These are phyloP conservation scores for Sepiola atlantica DNA, from an alignment of 2,888 invertebrate genomes.

Conservation along the genomic window DNA sequence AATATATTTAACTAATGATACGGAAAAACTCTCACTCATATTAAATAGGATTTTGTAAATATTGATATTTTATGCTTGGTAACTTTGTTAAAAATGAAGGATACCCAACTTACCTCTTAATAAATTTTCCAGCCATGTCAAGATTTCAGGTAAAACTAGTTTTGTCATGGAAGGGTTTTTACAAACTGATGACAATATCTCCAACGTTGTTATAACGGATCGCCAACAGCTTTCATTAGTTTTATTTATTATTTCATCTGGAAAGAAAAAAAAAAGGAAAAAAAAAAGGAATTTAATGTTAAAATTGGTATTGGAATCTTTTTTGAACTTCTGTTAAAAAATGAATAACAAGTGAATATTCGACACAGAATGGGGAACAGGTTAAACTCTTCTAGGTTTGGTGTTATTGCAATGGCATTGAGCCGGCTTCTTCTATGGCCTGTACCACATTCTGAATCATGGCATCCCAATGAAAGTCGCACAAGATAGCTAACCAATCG, in stretches of 20 bases:
- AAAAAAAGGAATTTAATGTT: not conserved
- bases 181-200: constrained; percentile 32
- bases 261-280: too few species aligned
- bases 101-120: constrained; percentile 24
- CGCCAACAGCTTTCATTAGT: not conserved
- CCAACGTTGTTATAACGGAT: not conserved
- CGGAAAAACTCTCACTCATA: not conserved
- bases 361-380: too few species aligned
- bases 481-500: too few species aligned
- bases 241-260: not conserved
- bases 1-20: not conserved
- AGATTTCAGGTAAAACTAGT: constrained; percentile 37
- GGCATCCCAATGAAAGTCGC: too few species aligned
- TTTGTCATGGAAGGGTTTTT: constrained; percentile 22
- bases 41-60: not conserved
- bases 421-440: too few species aligned
- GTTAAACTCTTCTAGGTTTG: too few species aligned
- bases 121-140: constrained; percentile 39
- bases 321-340: not conserved
- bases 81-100: not conserved
- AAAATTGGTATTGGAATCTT: not conserved
- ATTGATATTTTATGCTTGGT: too few species aligned
- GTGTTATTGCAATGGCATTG: too few species aligned
- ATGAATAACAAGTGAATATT: too few species aligned
- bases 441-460: too few species aligned